Conservation (phyloP, 2,113 vertebrate genomes). For the Shinisaurus crocodilurus region DNA sequence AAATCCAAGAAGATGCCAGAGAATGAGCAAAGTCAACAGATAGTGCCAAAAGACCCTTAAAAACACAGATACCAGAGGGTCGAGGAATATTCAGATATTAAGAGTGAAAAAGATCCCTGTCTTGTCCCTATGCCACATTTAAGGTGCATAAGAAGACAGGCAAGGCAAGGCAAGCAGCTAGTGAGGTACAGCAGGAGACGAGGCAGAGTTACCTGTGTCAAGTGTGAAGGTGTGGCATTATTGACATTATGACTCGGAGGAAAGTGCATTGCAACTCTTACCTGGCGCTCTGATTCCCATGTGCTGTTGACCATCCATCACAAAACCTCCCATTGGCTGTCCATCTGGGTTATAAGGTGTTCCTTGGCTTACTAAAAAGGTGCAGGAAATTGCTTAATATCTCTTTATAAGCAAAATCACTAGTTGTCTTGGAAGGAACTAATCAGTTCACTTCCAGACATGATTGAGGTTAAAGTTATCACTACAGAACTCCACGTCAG, state of each 20-base stretch:
- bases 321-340: constrained; percentile 99
- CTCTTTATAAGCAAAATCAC: constrained; percentile 13
- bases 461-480: neutral
- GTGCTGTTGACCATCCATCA: constrained; percentile 99
- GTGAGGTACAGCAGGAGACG: constrained; percentile 58
- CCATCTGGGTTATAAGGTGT: constrained; percentile 98
- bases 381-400: constrained; percentile 66
- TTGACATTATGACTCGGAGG: constrained; percentile 18
- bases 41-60: constrained; percentile 84
- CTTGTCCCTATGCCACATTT: constrained; percentile 58
- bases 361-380: constrained; percentile 98
- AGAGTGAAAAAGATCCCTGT: constrained; percentile 63
- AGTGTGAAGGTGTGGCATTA: constrained; percentile 21
- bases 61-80: constrained; percentile 68
- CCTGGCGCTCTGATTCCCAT: constrained; percentile 99
- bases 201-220: constrained; percentile 65
- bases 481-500: neutral
- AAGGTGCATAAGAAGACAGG: constrained; percentile 76
- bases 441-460: constrained; percentile 15
- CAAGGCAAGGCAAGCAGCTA: constrained; percentile 70
- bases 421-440: neutral
- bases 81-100: constrained; percentile 62
- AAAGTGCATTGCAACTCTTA: constrained; percentile 73
- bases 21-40: constrained; percentile 88
- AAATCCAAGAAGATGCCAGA: constrained; percentile 87